Percentiles rank a stretch among this genome's conserved stretches.
phyloP scores from a whole-genome alignment of 1,140 invertebrate genomes.

The Drosophila erecta region DNA sequence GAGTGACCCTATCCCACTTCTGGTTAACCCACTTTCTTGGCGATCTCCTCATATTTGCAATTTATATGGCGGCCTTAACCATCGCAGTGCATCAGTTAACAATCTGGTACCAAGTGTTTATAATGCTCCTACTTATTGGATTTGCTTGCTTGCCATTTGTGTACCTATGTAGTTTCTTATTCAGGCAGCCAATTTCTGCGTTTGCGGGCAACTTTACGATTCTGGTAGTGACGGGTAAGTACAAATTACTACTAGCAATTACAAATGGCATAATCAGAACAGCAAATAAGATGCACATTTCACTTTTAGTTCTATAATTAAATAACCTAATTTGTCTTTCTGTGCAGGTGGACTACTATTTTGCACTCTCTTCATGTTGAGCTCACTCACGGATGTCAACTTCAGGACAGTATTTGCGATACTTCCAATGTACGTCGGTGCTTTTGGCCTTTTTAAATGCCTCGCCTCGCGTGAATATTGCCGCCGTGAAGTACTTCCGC shows the following conservation, averaged over 20 bases:
- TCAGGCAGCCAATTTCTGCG: background rate
- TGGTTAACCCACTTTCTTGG: conserved; percentile 15
- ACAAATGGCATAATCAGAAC: no score
- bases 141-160: conserved; percentile 12
- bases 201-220: background rate
- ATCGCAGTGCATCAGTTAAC: background rate
- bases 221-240: background rate
- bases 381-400: background rate
- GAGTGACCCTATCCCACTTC: background rate
- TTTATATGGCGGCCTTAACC: background rate
- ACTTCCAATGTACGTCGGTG: conserved; percentile 3
- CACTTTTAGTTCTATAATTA: no score
- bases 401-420: background rate
- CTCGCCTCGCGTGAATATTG: background rate
- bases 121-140: conserved; percentile 8
- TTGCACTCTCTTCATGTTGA: background rate
- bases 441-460: conserved; percentile 3
- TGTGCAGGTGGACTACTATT: conserved; percentile 1
- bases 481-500: background rate
- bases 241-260: no score
- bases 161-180: conserved; percentile 8
- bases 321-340: background rate
- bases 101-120: background rate
- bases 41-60: background rate
- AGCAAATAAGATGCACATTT: no score